Evolutionary conservation across 1,140 invertebrate species (phyloP).

Genomic region (Drosophila tropicalis): DNA sequence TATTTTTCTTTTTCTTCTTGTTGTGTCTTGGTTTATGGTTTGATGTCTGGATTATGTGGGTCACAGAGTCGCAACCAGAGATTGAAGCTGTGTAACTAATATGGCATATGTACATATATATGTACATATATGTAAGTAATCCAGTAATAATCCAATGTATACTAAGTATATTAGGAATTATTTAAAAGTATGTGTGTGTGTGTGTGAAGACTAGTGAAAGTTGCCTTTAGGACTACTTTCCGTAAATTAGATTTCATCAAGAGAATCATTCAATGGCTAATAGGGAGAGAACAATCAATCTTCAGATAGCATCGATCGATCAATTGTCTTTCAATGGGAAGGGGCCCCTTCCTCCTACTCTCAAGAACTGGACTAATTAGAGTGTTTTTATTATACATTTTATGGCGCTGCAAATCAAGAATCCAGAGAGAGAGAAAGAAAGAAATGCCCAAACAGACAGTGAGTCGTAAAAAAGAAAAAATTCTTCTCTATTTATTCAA

Average conservation of each 20-base stretch:
- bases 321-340: conserved; percentile 52
- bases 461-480: neutral
- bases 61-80: conserved; percentile 59
- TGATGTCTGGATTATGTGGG: conserved; percentile 59
- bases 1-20: neutral
- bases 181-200: too few relatives aligned
- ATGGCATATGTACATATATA: conserved; percentile 5
- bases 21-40: conserved; percentile 56
- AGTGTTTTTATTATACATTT: conserved; percentile 53
- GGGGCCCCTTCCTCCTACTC: neutral
- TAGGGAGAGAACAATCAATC: conserved; percentile 47
- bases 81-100: conserved; percentile 25
- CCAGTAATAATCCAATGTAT: too few relatives aligned
- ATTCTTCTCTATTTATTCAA: conserved; percentile 38
- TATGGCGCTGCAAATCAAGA: conserved; percentile 41
- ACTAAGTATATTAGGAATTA: too few relatives aligned
- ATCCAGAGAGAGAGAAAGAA: conserved; percentile 11
- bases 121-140: neutral
- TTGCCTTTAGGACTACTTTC: neutral
- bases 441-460: conserved; percentile 33
- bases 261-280: conserved; percentile 44
- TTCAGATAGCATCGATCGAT: conserved; percentile 9
- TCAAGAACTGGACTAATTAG: conserved; percentile 59
- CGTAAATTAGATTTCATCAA: conserved; percentile 36
- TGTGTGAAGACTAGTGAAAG: conserved; percentile 18